Percentiles rank a stretch among this genome's conserved stretches.
phyloP scores from a whole-genome alignment of 2,113 vertebrate species.

The Brachionichthys hirsutus region DNA sequence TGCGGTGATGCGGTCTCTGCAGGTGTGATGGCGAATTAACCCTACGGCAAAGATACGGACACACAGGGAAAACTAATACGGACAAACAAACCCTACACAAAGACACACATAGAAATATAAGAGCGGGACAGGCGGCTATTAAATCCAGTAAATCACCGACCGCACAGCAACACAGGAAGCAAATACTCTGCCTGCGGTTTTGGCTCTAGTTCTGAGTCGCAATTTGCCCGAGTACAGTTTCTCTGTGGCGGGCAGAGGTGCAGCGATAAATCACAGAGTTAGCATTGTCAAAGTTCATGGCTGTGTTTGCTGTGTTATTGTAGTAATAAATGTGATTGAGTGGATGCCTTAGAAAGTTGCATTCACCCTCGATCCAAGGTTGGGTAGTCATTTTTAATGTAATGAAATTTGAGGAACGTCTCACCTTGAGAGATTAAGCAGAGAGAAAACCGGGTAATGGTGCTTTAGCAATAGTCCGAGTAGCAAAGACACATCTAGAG shows the following conservation, averaged over 20 bases:
- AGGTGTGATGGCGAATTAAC: constrained; percentile 33
- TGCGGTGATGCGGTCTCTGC: constrained; percentile 34
- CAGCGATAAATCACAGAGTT: constrained; percentile 42
- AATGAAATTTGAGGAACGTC: constrained; percentile 47
- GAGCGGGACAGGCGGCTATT: constrained; percentile 24
- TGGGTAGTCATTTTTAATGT: constrained; percentile 52
- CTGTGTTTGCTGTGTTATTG: constrained; percentile 44
- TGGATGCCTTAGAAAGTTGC: constrained; percentile 36
- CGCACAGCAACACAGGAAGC: constrained; percentile 14
- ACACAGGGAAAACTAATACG: constrained; percentile 7
- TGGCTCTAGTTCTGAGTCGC: constrained; percentile 13
- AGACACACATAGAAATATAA: constrained; percentile 10
- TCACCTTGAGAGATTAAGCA: constrained; percentile 57
- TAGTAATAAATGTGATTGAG: constrained; percentile 59
- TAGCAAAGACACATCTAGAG: too few relatives aligned
- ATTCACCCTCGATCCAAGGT: constrained; percentile 50
- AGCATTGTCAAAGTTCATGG: constrained; percentile 50
- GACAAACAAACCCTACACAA: constrained; percentile 6
- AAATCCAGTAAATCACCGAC: constrained; percentile 34
- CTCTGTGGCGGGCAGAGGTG: constrained; percentile 6
- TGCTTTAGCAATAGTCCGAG: background rate
- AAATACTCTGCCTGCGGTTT: constrained; percentile 10
- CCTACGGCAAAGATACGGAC: constrained; percentile 6
- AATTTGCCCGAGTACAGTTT: constrained; percentile 19
- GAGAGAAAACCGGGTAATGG: background rate